Percentiles rank a stretch among this genome's conserved stretches.
phyloP scores from a whole-genome alignment of 2,797 vertebrate species.

The Phalanger gymnotis region DNA sequence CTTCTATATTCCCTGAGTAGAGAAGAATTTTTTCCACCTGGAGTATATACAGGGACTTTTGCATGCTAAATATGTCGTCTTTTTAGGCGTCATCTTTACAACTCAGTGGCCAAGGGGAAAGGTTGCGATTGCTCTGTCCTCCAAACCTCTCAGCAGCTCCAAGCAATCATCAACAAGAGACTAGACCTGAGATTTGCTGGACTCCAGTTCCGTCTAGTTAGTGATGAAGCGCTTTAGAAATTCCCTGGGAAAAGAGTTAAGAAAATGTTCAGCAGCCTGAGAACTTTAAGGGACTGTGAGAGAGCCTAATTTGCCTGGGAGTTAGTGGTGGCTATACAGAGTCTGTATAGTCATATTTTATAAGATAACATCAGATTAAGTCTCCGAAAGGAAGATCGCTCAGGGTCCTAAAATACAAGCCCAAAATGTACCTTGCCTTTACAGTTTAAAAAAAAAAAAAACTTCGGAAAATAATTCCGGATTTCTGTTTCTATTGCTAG shows the following conservation, averaged over 20 bases:
- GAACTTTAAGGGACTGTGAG: background rate
- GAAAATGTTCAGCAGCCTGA: background rate
- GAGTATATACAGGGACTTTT: background rate
- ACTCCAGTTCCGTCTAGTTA: background rate
- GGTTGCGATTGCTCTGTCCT: too few relatives aligned
- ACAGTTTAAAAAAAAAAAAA: slow-evolving; percentile 48
- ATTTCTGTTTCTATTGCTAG: slow-evolving; percentile 66
- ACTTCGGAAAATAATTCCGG: slow-evolving; percentile 64
- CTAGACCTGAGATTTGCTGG: background rate
- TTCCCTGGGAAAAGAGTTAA: background rate
- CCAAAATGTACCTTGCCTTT: background rate
- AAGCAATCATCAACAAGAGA: background rate
- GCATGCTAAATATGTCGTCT: background rate
- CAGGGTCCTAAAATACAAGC: background rate
- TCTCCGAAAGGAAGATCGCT: background rate
- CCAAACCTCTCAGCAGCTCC: background rate
- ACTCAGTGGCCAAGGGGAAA: background rate
- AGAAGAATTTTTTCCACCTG: background rate
- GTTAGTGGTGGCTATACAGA: background rate
- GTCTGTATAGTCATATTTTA: background rate
- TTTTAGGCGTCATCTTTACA: background rate
- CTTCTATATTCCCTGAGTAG: background rate
- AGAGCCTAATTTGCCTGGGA: background rate
- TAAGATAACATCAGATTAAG: background rate
- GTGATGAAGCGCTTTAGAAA: background rate